Conservation (phyloP, 2,888 invertebrate genomes). For the Epirrhoe tristata region DNA sequence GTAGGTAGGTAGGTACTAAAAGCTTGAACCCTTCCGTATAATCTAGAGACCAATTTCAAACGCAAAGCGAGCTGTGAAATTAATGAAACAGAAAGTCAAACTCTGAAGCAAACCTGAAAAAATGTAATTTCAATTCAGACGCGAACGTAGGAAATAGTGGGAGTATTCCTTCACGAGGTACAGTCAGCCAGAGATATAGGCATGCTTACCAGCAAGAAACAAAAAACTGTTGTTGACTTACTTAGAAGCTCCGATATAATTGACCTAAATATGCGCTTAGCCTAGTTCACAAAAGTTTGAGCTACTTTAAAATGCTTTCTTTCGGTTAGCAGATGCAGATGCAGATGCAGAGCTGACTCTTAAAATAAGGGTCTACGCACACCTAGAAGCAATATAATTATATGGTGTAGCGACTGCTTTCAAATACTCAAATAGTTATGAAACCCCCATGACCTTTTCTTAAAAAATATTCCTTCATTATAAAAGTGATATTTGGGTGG, state of each 20-base stretch:
- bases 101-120: conserved; percentile 34
- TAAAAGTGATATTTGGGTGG: not conserved
- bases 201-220: not conserved
- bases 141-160: conserved; percentile 36
- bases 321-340: not conserved
- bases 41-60: not conserved
- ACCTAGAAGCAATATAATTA: too few species aligned
- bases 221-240: not conserved
- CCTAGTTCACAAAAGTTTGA: not conserved
- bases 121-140: conserved; percentile 44
- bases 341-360: not conserved
- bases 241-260: not conserved
- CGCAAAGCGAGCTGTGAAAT: conserved; percentile 39
- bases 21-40: not conserved
- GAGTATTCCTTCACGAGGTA: conserved; percentile 19
- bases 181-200: conserved; percentile 3
- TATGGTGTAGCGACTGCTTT: too few species aligned
- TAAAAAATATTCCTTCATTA: not conserved
- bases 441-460: too few species aligned
- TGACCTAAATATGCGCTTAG: not conserved
- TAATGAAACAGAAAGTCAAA: conserved; percentile 46
- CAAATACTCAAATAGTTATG: too few species aligned
- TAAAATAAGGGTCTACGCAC: not conserved
- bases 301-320: not conserved
- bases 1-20: not conserved